phyloP scores from a whole-genome alignment of 1,140 invertebrate genomes.

The Stenopsyche tienmushanensis region DNA sequence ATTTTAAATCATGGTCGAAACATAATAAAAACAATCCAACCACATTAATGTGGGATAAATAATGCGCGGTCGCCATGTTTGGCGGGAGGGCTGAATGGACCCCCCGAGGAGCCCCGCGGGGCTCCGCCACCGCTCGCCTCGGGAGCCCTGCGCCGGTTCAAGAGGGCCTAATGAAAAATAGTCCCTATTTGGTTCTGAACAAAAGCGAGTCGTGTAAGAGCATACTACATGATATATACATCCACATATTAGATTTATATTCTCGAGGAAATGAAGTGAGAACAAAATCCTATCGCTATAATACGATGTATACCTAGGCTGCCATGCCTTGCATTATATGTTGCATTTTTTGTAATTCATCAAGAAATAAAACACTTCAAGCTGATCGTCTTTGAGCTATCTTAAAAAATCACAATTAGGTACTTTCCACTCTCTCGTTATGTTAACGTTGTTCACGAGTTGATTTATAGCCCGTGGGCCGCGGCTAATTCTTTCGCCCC shows the following conservation, averaged over 20 bases:
- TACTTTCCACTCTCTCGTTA: no score
- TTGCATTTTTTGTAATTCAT: no score
- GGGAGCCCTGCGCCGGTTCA: background rate
- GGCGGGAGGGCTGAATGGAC: background rate
- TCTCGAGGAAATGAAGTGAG: no score
- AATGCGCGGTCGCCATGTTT: constrained; percentile 3
- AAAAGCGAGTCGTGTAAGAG: background rate
- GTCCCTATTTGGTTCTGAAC: background rate
- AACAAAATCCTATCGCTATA: no score
- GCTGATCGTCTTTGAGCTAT: no score
- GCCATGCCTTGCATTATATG: no score
- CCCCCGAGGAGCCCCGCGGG: background rate
- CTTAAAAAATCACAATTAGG: no score
- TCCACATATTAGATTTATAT: no score
- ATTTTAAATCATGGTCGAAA: constrained; percentile 8
- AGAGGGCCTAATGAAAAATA: background rate
- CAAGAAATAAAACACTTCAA: no score
- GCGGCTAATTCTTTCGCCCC: background rate
- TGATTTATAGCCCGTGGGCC: background rate
- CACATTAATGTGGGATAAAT: constrained; percentile 22
- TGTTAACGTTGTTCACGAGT: background rate
- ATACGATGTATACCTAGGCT: no score
- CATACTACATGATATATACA: background rate
- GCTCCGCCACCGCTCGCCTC: constrained; percentile 1
- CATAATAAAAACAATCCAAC: constrained; percentile 26